Conservation (phyloP, 1,140 invertebrate genomes). For the Sitodiplosis mosellana region DNA sequence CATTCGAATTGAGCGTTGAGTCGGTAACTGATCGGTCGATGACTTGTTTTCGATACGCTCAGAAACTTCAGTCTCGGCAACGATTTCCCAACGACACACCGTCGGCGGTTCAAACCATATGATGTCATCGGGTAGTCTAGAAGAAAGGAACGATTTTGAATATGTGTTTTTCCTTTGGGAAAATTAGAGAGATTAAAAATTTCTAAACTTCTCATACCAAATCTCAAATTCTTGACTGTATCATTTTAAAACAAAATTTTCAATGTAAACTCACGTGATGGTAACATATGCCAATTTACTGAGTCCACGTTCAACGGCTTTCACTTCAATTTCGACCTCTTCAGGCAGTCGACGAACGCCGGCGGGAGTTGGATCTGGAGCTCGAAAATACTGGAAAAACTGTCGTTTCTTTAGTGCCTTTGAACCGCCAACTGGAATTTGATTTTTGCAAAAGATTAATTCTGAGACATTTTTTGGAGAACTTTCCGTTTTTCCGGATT, state of each 20-base stretch:
- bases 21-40: neutral
- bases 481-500: no score
- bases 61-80: slow-evolving; percentile 16
- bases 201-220: neutral
- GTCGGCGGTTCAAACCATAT: slow-evolving; percentile 70
- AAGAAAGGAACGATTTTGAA: no score
- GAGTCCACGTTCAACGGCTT: slow-evolving; percentile 48
- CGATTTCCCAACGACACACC: slow-evolving; percentile 53
- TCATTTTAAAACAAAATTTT: no score
- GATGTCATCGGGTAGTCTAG: slow-evolving; percentile 49
- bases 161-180: no score
- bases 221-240: neutral
- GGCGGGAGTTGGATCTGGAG: slow-evolving; percentile 40
- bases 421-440: no score
- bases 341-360: slow-evolving; percentile 51
- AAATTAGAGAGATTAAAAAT: no score
- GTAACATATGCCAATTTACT: slow-evolving; percentile 50
- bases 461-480: no score
- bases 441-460: no score
- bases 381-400: slow-evolving; percentile 48
- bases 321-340: slow-evolving; percentile 61
- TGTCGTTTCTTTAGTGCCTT: slow-evolving; percentile 28
- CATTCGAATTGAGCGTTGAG: neutral
- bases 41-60: slow-evolving; percentile 14
- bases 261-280: slow-evolving; percentile 45